phyloP scores from a whole-genome alignment of 1,140 invertebrate genomes.

The Drosophila ananassae region DNA sequence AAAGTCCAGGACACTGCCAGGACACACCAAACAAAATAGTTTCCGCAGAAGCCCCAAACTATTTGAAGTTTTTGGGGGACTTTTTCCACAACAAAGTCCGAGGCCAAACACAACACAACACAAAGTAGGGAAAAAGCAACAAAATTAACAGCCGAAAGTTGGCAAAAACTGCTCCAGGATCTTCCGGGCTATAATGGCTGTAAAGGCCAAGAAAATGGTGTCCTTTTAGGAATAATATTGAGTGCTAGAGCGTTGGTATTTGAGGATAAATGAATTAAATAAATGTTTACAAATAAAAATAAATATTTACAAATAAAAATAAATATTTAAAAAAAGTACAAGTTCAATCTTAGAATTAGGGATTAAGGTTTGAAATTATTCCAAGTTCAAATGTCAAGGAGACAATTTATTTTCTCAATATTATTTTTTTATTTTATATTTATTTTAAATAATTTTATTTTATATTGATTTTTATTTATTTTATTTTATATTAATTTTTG shows the following conservation, averaged over 20 bases:
- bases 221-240: background rate
- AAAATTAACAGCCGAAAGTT: slow-evolving; percentile 19
- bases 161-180: slow-evolving; percentile 15
- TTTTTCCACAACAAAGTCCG: slow-evolving; percentile 32
- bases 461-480: too few species aligned
- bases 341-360: too few species aligned
- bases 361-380: too few species aligned
- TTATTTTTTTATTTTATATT: too few species aligned
- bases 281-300: too few species aligned
- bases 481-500: too few species aligned
- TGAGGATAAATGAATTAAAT: too few species aligned
- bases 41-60: slow-evolving; percentile 33
- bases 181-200: background rate
- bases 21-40: slow-evolving; percentile 32
- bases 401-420: too few species aligned
- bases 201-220: background rate
- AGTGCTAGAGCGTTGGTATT: background rate
- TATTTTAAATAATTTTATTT: too few species aligned
- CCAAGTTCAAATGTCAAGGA: too few species aligned
- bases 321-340: too few species aligned
- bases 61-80: slow-evolving; percentile 24
- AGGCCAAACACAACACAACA: slow-evolving; percentile 24
- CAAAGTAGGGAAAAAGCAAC: slow-evolving; percentile 16
- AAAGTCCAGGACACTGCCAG: slow-evolving; percentile 33
- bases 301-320: too few species aligned